Conservation (phyloP, 1,140 invertebrate species). For the Musca vetustissima region DNA sequence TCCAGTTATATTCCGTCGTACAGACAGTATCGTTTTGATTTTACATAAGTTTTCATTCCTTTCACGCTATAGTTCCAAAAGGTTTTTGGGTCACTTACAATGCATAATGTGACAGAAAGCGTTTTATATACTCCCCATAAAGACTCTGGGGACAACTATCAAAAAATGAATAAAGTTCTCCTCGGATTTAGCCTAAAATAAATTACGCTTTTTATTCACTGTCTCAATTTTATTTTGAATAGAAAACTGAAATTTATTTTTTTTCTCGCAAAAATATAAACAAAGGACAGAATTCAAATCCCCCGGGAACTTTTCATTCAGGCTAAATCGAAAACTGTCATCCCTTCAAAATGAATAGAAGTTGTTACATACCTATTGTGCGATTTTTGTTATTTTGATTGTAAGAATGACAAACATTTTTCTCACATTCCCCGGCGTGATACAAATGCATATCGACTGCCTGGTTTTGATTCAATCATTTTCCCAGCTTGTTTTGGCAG, state of each 20-base stretch:
- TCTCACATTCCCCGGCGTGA: not conserved
- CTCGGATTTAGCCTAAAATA: too few relatives aligned
- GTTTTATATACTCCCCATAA: not conserved
- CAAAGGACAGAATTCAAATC: not conserved
- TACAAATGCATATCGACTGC: too few relatives aligned
- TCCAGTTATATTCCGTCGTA: too few relatives aligned
- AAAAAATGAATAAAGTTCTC: conserved; percentile 19
- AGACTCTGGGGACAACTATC: conserved; percentile 25
- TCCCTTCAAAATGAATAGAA: not conserved
- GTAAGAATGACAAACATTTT: not conserved
- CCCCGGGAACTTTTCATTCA: not conserved
- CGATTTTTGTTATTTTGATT: not conserved
- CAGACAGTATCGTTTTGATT: too few relatives aligned
- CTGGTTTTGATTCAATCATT: not conserved
- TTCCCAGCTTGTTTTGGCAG: conserved; percentile 1
- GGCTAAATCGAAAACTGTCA: not conserved
- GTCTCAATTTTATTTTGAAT: too few relatives aligned
- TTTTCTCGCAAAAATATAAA: too few relatives aligned
- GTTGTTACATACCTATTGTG: conserved; percentile 1
- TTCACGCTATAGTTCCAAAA: too few relatives aligned
- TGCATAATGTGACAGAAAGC: not conserved
- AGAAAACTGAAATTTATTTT: too few relatives aligned
- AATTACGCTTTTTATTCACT: too few relatives aligned
- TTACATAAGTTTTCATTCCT: too few relatives aligned
- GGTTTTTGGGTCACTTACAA: too few relatives aligned